Conservation (phyloP, 2,888 invertebrate genomes). For the Bimastos eiseni region DNA sequence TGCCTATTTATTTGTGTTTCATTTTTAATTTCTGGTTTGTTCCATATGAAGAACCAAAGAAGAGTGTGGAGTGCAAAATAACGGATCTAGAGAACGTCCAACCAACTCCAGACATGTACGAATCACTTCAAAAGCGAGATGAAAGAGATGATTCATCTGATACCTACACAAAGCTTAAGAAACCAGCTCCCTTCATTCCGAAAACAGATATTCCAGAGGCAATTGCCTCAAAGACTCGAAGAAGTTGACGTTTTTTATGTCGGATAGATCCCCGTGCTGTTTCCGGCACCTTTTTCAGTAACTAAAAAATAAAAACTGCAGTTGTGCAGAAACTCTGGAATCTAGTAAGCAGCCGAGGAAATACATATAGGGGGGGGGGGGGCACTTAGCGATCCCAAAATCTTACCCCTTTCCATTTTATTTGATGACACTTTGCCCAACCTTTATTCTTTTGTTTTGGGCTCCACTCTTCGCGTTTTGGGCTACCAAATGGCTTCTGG, state of each 20-base stretch:
- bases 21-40: not conserved
- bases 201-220: conserved; percentile 4
- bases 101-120: not conserved
- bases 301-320: no score
- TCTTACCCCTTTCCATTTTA: no score
- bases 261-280: no score
- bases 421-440: no score
- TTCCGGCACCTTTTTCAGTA: no score
- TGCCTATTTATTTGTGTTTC: not conserved
- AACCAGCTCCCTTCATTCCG: not conserved
- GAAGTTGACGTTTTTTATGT: not conserved
- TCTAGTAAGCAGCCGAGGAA: no score
- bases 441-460: no score
- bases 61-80: not conserved
- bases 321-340: no score
- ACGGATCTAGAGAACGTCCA: not conserved
- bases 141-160: not conserved
- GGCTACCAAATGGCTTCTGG: no score
- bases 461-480: no score
- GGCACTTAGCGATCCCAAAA: no score
- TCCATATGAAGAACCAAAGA: not conserved
- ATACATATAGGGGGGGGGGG: no score
- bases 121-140: not conserved
- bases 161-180: not conserved
- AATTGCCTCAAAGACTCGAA: not conserved